phyloP scores from a whole-genome alignment of 2,113 vertebrate genomes.

The Pangasianodon gigas region DNA sequence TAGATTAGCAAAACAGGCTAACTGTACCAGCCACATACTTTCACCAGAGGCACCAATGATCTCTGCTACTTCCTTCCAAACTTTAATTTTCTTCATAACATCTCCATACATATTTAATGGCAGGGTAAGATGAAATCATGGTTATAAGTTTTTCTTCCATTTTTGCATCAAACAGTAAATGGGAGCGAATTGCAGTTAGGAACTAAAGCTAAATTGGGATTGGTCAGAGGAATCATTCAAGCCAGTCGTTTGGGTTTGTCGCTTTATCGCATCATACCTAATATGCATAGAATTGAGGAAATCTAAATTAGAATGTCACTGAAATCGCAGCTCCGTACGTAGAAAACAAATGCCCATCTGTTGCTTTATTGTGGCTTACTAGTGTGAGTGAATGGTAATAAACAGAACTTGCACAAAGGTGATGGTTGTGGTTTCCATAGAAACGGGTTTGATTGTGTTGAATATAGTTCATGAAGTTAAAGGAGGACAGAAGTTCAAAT shows the following conservation, averaged over 20 bases:
- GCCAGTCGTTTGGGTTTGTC: too few species aligned
- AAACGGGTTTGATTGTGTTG: background rate
- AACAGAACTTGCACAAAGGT: background rate
- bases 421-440: background rate
- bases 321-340: background rate
- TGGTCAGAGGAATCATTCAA: too few species aligned
- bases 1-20: background rate
- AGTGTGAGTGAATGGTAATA: background rate
- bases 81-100: background rate
- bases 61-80: background rate
- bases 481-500: background rate
- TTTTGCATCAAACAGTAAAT: too few species aligned
- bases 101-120: background rate
- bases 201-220: too few species aligned
- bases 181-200: too few species aligned
- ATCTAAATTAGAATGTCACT: too few species aligned
- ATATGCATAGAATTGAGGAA: too few species aligned
- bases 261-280: too few species aligned
- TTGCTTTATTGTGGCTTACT: background rate
- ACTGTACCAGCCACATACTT: background rate
- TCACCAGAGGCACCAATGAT: background rate
- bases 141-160: too few species aligned
- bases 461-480: background rate
- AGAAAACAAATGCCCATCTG: background rate
- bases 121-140: too few species aligned